Conservation (phyloP, 2,797 vertebrate species). For the Nothura maculosa region DNA sequence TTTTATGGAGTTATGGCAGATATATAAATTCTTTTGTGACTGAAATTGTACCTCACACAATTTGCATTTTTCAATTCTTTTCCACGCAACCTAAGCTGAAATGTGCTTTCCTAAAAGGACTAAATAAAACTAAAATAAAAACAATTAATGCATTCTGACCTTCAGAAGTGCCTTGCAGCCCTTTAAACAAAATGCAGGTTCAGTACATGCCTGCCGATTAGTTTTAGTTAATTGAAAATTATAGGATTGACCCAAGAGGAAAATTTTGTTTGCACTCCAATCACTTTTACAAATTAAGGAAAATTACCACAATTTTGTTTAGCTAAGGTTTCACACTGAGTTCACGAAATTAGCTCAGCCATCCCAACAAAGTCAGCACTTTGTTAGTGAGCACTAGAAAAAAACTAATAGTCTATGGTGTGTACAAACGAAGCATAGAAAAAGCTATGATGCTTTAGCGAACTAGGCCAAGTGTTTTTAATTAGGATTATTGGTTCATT, state of each 20-base stretch:
- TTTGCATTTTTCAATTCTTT: conserved; percentile 45
- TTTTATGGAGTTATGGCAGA: conserved; percentile 8
- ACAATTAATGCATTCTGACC: conserved; percentile 78
- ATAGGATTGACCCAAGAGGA: conserved; percentile 89
- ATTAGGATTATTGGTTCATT: conserved; percentile 88
- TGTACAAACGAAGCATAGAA: conserved; percentile 85
- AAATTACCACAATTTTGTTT: conserved; percentile 88
- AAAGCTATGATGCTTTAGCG: conserved; percentile 84
- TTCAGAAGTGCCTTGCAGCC: conserved; percentile 83
- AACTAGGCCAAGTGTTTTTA: conserved; percentile 87
- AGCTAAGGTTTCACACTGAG: conserved; percentile 88
- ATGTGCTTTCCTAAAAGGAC: conserved; percentile 40
- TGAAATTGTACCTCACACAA: conserved; percentile 41
- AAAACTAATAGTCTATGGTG: conserved; percentile 83
- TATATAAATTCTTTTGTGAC: conserved; percentile 35
- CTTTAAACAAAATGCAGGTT: conserved; percentile 86
- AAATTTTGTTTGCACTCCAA: conserved; percentile 89
- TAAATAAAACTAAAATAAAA: conserved; percentile 72
- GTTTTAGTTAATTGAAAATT: conserved; percentile 91
- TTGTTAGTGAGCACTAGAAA: conserved; percentile 82
- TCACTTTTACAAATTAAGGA: conserved; percentile 89
- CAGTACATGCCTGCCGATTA: conserved; percentile 82
- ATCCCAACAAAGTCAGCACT: conserved; percentile 86
- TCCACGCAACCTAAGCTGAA: conserved; percentile 40
- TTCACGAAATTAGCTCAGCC: conserved; percentile 88